phyloP scores from a whole-genome alignment of 1,140 invertebrate species.

The Penaeus indicus region DNA sequence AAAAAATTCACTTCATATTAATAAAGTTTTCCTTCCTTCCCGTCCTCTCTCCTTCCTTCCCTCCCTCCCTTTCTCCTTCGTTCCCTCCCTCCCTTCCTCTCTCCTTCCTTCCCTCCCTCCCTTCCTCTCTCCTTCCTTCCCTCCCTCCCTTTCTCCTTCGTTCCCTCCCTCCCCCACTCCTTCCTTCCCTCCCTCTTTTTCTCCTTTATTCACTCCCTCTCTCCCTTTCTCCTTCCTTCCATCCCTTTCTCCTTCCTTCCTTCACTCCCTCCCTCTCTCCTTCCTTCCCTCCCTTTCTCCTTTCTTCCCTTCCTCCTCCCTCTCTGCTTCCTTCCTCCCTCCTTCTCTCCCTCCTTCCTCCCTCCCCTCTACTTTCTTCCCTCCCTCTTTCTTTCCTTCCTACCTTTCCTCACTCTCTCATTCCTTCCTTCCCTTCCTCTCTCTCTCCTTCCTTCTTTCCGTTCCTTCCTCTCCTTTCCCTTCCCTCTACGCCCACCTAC shows the following conservation, averaged over 20 bases:
- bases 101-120: constrained; percentile 1
- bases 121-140: not conserved
- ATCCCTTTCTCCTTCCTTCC: not conserved
- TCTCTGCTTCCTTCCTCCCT: not conserved
- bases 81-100: too few relatives aligned
- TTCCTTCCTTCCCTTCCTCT: not conserved
- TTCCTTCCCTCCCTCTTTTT: not conserved
- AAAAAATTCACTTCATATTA: too few relatives aligned
- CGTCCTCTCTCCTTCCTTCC: not conserved
- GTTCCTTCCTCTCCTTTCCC: too few relatives aligned
- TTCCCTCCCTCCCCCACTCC: not conserved
- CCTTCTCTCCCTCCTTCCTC: not conserved
- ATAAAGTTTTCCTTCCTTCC: not conserved
- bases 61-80: too few relatives aligned
- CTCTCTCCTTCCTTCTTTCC: too few relatives aligned
- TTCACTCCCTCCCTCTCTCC: not conserved
- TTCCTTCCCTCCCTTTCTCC: not conserved
- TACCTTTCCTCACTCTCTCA: not conserved
- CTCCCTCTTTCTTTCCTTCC: not conserved
- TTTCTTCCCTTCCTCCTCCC: not conserved
- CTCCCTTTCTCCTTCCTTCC: not conserved
- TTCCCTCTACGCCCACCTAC: too few relatives aligned
- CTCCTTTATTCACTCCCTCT: not conserved
- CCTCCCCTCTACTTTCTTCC: not conserved
- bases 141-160: not conserved